phyloP scores from a whole-genome alignment of 2,113 vertebrate genomes.

The Pseudonaja textilis region DNA sequence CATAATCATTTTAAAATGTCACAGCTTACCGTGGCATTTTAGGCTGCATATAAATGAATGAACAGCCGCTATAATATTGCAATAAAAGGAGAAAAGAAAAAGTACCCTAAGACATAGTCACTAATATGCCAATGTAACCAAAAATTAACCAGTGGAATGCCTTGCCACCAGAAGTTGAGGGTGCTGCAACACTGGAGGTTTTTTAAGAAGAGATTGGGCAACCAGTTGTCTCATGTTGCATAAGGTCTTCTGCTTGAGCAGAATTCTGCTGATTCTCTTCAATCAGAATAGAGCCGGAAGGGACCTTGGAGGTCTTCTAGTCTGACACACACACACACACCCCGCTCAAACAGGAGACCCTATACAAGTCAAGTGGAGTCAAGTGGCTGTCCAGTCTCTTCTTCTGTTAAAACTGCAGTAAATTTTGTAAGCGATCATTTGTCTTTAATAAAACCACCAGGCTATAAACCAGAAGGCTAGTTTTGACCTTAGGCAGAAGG shows the following conservation, averaged over 20 bases:
- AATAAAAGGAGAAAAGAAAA: not conserved
- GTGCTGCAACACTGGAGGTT: too few species aligned
- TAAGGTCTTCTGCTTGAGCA: too few species aligned
- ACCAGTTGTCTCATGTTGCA: too few species aligned
- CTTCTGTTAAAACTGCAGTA: not conserved
- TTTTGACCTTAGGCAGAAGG: not conserved
- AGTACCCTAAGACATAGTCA: not conserved
- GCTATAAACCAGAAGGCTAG: not conserved
- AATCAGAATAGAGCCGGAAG: too few species aligned
- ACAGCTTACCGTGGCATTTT: not conserved
- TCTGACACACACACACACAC: too few species aligned
- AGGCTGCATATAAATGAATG: not conserved
- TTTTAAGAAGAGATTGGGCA: too few species aligned
- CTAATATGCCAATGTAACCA: not conserved
- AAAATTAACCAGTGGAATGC: not conserved
- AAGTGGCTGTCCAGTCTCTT: too few species aligned
- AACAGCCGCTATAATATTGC: not conserved
- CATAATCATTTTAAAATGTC: not conserved
- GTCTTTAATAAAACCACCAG: not conserved
- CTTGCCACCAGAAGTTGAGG: too few species aligned
- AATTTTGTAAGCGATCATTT: not conserved
- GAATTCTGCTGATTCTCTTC: too few species aligned
- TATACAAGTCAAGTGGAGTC: too few species aligned
- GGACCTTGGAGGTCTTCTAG: too few species aligned
- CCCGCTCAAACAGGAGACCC: too few species aligned